A percentile compares a stretch with the other conserved stretches of the same genome.
Evolutionary conservation across 2,888 invertebrate genomes (phyloP).

Genomic region (Teleogryllus oceanicus): DNA sequence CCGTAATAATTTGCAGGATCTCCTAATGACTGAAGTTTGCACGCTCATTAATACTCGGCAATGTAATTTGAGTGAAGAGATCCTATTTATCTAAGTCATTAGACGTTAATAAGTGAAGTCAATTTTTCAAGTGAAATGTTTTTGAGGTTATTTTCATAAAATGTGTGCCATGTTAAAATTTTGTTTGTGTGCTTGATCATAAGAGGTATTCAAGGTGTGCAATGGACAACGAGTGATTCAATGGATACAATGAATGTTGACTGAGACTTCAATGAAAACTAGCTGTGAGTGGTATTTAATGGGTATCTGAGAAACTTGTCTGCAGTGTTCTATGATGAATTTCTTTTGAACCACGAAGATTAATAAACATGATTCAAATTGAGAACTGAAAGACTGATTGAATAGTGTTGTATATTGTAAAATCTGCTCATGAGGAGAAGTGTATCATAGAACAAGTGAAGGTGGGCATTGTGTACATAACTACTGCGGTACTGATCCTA

Average conservation of each 20-base stretch:
- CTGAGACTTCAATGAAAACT: neutral
- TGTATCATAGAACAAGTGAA: conserved; percentile 2
- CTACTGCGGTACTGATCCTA: neutral
- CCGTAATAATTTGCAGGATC: neutral
- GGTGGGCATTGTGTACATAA: neutral
- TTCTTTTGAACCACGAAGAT: neutral
- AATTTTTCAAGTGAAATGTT: no score
- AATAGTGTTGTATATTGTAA: neutral
- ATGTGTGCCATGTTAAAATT: conserved; percentile 3
- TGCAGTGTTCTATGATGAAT: neutral
- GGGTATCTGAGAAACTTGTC: neutral
- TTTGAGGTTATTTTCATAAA: neutral
- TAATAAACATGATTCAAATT: neutral
- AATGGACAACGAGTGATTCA: neutral
- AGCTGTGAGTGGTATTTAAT: no score
- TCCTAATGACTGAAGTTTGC: neutral
- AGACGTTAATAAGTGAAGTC: neutral
- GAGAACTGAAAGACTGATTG: conserved; percentile 18
- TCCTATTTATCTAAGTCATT: neutral
- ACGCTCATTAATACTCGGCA: neutral
- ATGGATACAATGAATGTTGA: neutral
- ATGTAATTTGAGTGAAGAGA: neutral
- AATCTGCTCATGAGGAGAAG: neutral
- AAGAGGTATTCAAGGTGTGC: neutral
- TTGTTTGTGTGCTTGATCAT: neutral